Conservation (phyloP, 2,888 invertebrate species). For the Leptinotarsa peninsularis region DNA sequence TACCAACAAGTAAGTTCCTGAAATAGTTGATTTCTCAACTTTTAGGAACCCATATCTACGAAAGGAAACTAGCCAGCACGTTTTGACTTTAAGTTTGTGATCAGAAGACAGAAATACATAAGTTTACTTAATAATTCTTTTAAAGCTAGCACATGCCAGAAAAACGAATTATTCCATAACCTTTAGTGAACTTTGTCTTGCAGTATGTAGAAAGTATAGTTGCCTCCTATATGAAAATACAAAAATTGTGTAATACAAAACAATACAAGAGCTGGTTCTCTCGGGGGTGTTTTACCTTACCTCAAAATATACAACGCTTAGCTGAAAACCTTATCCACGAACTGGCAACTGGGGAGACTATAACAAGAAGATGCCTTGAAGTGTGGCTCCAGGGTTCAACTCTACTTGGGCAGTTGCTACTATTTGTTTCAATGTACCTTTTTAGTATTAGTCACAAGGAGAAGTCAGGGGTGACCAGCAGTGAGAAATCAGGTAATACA, state of each 20-base stretch:
- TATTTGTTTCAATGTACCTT: slow-evolving; percentile 70
- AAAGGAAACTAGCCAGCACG: too few species aligned
- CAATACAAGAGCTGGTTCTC: slow-evolving; percentile 73
- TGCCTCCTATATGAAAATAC: slow-evolving; percentile 79
- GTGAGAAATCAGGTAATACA: slow-evolving; percentile 44
- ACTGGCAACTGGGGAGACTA: slow-evolving; percentile 63
- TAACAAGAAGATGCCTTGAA: slow-evolving; percentile 65
- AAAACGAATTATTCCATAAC: neutral
- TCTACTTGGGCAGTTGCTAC: slow-evolving; percentile 67
- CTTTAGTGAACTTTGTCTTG: slow-evolving; percentile 31
- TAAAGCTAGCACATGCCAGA: too few species aligned
- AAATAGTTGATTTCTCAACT: too few species aligned
- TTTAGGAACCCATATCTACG: too few species aligned
- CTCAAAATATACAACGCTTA: slow-evolving; percentile 70
- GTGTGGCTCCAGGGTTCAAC: slow-evolving; percentile 68
- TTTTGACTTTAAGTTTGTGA: too few species aligned
- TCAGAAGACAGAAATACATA: too few species aligned
- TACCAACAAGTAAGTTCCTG: too few species aligned
- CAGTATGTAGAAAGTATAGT: slow-evolving; percentile 83
- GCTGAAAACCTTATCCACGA: slow-evolving; percentile 72
- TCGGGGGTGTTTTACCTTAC: slow-evolving; percentile 71
- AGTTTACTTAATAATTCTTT: too few species aligned
- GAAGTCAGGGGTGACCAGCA: slow-evolving; percentile 49
- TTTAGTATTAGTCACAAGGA: slow-evolving; percentile 70
- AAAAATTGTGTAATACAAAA: slow-evolving; percentile 70